Base-by-base conservation (phyloP, 2,888 invertebrate species). In the Ligdia adustata region DNA sequence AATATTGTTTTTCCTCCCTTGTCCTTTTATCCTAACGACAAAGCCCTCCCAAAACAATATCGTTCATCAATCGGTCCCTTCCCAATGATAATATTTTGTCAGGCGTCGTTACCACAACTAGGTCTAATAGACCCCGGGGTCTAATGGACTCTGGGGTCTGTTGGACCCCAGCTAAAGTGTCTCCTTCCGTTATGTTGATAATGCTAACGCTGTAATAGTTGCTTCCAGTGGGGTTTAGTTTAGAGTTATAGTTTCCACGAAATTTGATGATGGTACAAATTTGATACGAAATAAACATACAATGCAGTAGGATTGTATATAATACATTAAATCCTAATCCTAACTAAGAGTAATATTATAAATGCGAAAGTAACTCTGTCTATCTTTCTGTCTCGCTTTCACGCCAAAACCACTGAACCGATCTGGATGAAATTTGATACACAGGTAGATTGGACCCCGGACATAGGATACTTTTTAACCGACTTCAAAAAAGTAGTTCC, bases 71-170 rank as follows among this genome's bases (percentile, higher is more conserved):
- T 60, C 58, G 55, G 45, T 14, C 55, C 51, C 33, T 52, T 52
- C 46, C 57, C 59, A 59, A 58, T 59, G 41, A 66, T 74, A 74
- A 70, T 85, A 82, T 86, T 86, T 81, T 84, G 85, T 84, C 84
- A 85, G 78, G 60, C 64, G 60, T 72, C 63, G 59, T 73, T 75
- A 66, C 59, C 57, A 58, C 69, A 76, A 80, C 77, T 73, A 66
- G 61, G 52, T 61, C 59, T 78, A 71, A 76, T 77, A 57, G 75
- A 69, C 78, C 76, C 73, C 54, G 68, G 74, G 67, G 63, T 48
- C 66, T 41, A 16, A 24, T 18, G 26, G 41, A 14, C 33, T 27
- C 41, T 4, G 32, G 27, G 22, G 37, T 12, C 37, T 12, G 12
- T 18, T 14, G 26, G 37, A 4, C 16, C 37, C n/a, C 26, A 9